Base-by-base conservation (phyloP, 2,797 vertebrate genomes). In the Typhlichthys eigenmanni region DNA sequence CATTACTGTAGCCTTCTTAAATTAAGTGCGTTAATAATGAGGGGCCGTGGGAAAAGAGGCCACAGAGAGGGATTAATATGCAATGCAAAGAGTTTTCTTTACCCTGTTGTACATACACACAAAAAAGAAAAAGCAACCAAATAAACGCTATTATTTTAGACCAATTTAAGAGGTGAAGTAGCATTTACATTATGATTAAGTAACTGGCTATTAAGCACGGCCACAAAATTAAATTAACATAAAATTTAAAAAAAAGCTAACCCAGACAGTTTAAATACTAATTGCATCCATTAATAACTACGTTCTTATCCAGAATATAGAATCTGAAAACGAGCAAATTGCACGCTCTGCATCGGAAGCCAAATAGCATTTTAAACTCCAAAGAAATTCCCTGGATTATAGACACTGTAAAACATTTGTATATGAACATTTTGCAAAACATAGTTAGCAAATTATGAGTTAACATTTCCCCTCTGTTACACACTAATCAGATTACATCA, bases 1-100 rank as follows among this genome's bases (percentile, higher is more conserved):
- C 78, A 90, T 82, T 68, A 72, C 72, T 66, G 63, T 69, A 70
- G 77, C 78, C 76, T 76, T 75, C 72, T 74, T 85, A 70, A 70
- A 71, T 71, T 85, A 89, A 88, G 85, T 90, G 85, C 87, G 87
- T 43, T 86, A 49, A 68, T 72, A 69, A 68, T 49, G 65, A 75
- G 61, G 61, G 59, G 58, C 65, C 71, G 64, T 29, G 29, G 61
- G 76, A 60, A 43, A 62, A 71, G 61, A 64, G 75, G 55, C 61
- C 19, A 69, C 64, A 50, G 64, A 69, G 72, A 3, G 48, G 29
- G 2, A 73, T 69, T 75, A 83, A 76, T 59, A 74, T 61, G 69
- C 81, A 67, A 65, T 47, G 68, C 66, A 45, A 73, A 55, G 69
- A 45, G 29, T 55, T 74, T 46, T 51, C 55, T 70, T 74, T 76